Conservation (phyloP, 2,888 invertebrate genomes). For the Zeuzera pyrina region DNA sequence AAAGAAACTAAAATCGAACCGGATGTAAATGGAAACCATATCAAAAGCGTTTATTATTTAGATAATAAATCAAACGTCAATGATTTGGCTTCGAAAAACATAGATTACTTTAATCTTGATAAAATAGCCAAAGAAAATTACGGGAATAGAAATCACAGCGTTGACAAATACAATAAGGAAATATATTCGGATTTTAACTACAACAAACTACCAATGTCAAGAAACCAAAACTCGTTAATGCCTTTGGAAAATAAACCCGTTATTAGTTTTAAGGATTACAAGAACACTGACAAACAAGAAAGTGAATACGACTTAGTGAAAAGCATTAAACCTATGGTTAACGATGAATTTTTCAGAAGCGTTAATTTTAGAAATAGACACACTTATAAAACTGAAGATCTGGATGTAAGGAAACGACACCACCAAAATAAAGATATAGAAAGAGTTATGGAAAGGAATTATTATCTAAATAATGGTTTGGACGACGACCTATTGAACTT, state of each 20-base stretch:
- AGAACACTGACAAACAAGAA: constrained; percentile 10
- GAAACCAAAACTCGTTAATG: neutral
- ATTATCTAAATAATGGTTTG: neutral
- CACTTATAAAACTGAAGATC: too few species aligned
- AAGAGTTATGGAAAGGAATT: neutral
- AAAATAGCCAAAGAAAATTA: neutral
- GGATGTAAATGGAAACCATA: too few species aligned
- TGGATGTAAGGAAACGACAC: neutral
- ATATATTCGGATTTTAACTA: neutral
- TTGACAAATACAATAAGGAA: neutral
- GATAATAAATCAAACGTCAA: too few species aligned
- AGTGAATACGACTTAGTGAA: too few species aligned
- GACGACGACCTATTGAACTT: constrained; percentile 24
- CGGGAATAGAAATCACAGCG: neutral
- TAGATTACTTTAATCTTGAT: neutral
- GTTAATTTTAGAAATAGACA: too few species aligned
- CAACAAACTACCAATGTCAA: neutral
- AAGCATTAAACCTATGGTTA: too few species aligned
- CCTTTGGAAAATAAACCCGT: neutral
- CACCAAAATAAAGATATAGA: neutral
- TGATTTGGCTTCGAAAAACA: neutral
- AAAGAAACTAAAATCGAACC: too few species aligned
- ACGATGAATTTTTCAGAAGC: too few species aligned
- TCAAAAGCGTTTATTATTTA: too few species aligned
- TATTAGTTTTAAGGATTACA: constrained; percentile 10